These are phyloP conservation scores for Sardinella longiceps DNA, from an alignment of 2,797 vertebrate genomes.

Conservation along the genomic window DNA sequence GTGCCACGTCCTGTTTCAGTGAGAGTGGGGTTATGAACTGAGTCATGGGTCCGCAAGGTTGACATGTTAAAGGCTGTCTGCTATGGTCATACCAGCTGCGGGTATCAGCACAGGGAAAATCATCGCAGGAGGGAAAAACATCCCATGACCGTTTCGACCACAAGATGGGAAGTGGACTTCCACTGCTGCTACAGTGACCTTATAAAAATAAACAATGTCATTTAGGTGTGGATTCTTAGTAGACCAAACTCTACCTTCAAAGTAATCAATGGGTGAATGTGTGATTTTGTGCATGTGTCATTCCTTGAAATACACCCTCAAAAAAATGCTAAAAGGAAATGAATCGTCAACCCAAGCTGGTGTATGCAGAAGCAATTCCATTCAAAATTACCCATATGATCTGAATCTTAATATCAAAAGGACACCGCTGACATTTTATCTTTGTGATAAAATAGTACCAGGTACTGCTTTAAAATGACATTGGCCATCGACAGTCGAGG, in stretches of 20 bases:
- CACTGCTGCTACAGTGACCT: not conserved
- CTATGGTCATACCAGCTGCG: not conserved
- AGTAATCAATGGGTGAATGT: too few relatives aligned
- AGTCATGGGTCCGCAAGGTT: not conserved
- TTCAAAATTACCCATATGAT: not conserved
- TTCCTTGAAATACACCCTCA: too few relatives aligned
- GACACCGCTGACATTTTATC: too few relatives aligned
- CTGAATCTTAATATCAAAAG: not conserved
- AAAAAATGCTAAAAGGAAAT: not conserved
- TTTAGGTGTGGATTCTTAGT: too few relatives aligned
- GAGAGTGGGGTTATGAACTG: not conserved
- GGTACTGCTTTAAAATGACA: too few relatives aligned
- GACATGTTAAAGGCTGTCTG: not conserved
- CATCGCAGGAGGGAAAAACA: not conserved
- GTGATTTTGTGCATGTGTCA: too few relatives aligned
- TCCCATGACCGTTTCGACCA: not conserved
- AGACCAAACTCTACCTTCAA: too few relatives aligned
- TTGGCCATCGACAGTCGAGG: too few relatives aligned
- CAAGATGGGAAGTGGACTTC: not conserved
- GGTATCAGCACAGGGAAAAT: not conserved
- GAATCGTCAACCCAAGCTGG: not conserved
- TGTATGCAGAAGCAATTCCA: not conserved
- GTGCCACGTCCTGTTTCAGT: not conserved
- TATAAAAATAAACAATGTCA: too few relatives aligned
- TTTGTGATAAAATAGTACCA: too few relatives aligned